These are phyloP conservation scores for Leptatherina wallacei DNA, from an alignment of 2,797 vertebrate genomes.

Conservation along the genomic window DNA sequence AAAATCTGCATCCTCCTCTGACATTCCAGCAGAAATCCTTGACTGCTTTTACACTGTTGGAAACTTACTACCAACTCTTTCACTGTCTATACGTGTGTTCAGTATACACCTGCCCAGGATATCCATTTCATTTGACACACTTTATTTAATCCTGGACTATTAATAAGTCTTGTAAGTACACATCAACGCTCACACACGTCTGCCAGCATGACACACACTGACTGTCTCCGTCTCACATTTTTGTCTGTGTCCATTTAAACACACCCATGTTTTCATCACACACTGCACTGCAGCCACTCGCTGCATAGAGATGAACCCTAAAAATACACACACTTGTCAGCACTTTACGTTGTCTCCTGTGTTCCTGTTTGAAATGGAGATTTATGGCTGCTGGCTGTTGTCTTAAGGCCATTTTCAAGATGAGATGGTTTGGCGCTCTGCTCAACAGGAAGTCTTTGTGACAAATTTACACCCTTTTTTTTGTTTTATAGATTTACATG, in stretches of 20 bases:
- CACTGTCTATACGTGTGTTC: slow-evolving; percentile 23
- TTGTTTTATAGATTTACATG: slow-evolving; percentile 34
- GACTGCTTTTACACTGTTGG: background rate
- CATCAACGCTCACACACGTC: slow-evolving; percentile 12
- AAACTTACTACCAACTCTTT: slow-evolving; percentile 40
- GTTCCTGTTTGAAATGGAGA: slow-evolving; percentile 78
- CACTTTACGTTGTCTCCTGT: slow-evolving; percentile 72
- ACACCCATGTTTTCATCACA: slow-evolving; percentile 9
- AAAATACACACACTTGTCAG: slow-evolving; percentile 77
- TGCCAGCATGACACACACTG: background rate
- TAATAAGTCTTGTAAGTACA: slow-evolving; percentile 22
- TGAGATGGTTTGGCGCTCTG: slow-evolving; percentile 61
- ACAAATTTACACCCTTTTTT: slow-evolving; percentile 46
- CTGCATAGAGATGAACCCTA: slow-evolving; percentile 67
- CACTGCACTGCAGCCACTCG: slow-evolving; percentile 33
- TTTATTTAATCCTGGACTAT: slow-evolving; percentile 32
- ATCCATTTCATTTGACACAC: slow-evolving; percentile 37
- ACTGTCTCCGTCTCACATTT: slow-evolving; percentile 17
- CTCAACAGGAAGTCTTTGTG: slow-evolving; percentile 55
- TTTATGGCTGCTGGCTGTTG: slow-evolving; percentile 72
- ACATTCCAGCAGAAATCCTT: background rate
- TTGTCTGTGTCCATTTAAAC: slow-evolving; percentile 11
- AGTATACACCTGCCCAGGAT: slow-evolving; percentile 29
- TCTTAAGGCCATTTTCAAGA: slow-evolving; percentile 68
- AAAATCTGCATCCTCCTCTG: background rate